phyloP scores from a whole-genome alignment of 2,797 vertebrate species.

The Paramormyrops hopkinsi region DNA sequence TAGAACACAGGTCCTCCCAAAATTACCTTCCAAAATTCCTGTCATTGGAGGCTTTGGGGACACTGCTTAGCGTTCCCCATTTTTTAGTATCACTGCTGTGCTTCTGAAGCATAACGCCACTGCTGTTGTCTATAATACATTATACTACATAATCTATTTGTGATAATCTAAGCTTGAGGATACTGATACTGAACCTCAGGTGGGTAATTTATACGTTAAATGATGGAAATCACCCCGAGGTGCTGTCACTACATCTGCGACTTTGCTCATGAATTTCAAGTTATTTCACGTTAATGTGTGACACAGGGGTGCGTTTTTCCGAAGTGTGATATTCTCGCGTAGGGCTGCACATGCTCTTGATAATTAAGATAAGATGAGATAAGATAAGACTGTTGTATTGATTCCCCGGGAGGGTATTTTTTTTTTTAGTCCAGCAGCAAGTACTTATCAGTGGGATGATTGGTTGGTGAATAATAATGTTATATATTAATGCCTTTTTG shows the following conservation, averaged over 20 bases:
- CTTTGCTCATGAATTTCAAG: neutral
- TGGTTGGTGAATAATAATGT: neutral
- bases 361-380: neutral
- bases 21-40: neutral
- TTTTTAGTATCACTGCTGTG: neutral
- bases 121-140: neutral
- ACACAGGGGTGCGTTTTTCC: neutral
- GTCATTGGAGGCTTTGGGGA: neutral
- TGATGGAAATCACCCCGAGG: neutral
- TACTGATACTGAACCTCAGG: neutral
- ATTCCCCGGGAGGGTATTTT: neutral
- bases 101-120: neutral
- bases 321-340: neutral
- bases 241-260: neutral
- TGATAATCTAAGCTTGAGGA: neutral
- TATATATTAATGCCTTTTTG: neutral
- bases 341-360: neutral
- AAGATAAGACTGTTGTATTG: neutral
- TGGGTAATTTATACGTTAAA: neutral
- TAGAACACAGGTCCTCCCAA: neutral
- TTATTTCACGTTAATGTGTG: neutral
- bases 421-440: neutral
- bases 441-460: neutral
- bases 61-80: neutral
- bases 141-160: neutral